phyloP scores from a whole-genome alignment of 2,888 invertebrate species.

The Limnephilus marmoratus region DNA sequence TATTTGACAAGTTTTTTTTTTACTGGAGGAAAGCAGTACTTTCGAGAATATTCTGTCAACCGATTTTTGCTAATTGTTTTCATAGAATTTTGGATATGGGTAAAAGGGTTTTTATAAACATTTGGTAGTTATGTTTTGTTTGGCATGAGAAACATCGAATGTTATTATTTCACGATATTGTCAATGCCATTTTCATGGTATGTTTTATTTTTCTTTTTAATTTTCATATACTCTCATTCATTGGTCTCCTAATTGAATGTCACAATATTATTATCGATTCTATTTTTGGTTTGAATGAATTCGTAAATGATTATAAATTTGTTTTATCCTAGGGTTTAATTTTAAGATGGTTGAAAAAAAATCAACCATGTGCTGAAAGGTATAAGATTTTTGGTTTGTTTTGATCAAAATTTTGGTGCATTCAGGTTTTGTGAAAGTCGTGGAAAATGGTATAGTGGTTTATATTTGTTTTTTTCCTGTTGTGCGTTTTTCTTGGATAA shows the following conservation, averaged over 20 bases:
- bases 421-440: slow-evolving; percentile 36
- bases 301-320: not conserved
- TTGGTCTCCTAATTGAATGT: slow-evolving; percentile 15
- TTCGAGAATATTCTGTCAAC: not conserved
- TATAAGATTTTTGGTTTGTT: not conserved
- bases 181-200: slow-evolving; percentile 2
- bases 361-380: not conserved
- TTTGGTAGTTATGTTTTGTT: not conserved
- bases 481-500: not conserved
- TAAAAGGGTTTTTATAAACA: not conserved
- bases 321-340: not conserved
- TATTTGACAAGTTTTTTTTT: not conserved
- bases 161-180: not conserved
- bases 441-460: slow-evolving; percentile 26
- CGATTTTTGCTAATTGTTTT: not conserved
- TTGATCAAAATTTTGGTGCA: slow-evolving; percentile 44
- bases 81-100: not conserved
- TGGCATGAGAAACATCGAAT: not conserved
- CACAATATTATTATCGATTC: not conserved
- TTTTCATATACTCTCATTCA: slow-evolving; percentile 8
- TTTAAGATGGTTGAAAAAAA: not conserved
- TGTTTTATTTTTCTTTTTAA: not conserved
- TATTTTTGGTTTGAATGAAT: not conserved
- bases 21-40: not conserved
- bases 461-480: not conserved